phyloP scores from a whole-genome alignment of 2,113 vertebrate species.

The Callipepla californica region DNA sequence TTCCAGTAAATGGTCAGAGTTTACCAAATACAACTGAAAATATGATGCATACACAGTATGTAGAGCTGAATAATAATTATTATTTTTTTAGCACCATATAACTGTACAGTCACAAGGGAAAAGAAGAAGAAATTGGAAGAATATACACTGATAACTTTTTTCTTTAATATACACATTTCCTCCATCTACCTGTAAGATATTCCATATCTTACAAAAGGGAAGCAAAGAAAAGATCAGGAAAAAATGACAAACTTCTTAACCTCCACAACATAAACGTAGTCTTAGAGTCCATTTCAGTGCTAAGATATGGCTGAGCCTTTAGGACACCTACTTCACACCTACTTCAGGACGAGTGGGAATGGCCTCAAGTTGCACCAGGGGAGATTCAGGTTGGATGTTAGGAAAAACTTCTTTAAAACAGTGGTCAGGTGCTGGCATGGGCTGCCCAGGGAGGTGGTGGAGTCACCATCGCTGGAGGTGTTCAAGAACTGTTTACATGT shows the following conservation, averaged over 20 bases:
- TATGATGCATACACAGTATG: not conserved
- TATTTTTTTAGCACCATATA: not conserved
- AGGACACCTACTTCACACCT: not conserved
- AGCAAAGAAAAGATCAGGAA: not conserved
- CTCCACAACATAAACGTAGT: accelerated
- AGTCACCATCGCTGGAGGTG: too few relatives aligned
- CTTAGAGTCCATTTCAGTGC: not conserved
- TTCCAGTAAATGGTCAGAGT: not conserved
- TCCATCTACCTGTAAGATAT: not conserved
- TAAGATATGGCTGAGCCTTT: not conserved
- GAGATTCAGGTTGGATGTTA: too few relatives aligned
- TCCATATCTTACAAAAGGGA: not conserved
- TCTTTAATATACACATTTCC: not conserved
- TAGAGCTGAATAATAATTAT: not conserved
- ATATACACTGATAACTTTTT: not conserved
- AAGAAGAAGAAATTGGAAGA: not conserved
- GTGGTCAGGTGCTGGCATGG: too few relatives aligned
- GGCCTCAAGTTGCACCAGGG: too few relatives aligned
- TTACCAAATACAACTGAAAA: not conserved
- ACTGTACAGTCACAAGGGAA: not conserved
- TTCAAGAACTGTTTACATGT: too few relatives aligned
- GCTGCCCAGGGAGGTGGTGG: too few relatives aligned
- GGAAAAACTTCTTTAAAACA: too few relatives aligned
- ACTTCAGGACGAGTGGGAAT: too few relatives aligned
- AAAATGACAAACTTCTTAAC: not conserved